Evolutionary conservation across 2,888 invertebrate species (phyloP), one percentile per base, ranked within the genome.

Genomic region (Aporophyla lueneburgensis): DNA sequence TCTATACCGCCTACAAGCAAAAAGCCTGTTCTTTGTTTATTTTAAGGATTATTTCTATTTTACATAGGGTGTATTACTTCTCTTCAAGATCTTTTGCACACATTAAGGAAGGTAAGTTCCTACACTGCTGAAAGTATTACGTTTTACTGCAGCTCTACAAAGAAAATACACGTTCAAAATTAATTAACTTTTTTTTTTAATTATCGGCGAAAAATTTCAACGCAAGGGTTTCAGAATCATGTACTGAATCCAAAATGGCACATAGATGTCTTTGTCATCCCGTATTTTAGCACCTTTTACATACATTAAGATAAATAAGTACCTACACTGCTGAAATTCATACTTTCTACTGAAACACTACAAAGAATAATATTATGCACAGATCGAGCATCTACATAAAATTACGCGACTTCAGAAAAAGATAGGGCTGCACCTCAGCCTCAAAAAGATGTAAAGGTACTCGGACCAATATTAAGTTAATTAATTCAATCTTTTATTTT

Each of bases 1-100:
- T 19, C n/a, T 16, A n/a, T 62, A 51, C 40, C 40, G 51, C 79
- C 54, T 46, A n/a, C 46, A 49, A 54, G 40, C 9, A 54, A 54
- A 59, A 40, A 21, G 1, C 7, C 24, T 56, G 40, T 40, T 21
- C 33, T 54, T 46, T 76, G 5, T 54, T 56, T 24, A 9, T 12
- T 3, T 1, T 40, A 24, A 21, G 24, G 5, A 5, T 27, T 46
- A 19, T 1, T 61, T 53, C 27, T 66, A 33, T 53, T 53, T 46
- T 2, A 24, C 16, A 16, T 5, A 5, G 24, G 1, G 16, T 6
- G 9, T 71, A n/a, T n/a, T 0, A 5, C 21, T 12, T 40, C n/a
- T 9, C 5, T 9, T 51, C 24, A 33, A 9, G 21, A 16, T 33
- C 5, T 66, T 33, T 66, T 33, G 16, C 9, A 5, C 21, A 51